A percentile compares a stretch with the other conserved stretches of the same genome.
Conservation (phyloP, 2,113 vertebrate genomes). For the Mormyrus iriodes region DNA sequence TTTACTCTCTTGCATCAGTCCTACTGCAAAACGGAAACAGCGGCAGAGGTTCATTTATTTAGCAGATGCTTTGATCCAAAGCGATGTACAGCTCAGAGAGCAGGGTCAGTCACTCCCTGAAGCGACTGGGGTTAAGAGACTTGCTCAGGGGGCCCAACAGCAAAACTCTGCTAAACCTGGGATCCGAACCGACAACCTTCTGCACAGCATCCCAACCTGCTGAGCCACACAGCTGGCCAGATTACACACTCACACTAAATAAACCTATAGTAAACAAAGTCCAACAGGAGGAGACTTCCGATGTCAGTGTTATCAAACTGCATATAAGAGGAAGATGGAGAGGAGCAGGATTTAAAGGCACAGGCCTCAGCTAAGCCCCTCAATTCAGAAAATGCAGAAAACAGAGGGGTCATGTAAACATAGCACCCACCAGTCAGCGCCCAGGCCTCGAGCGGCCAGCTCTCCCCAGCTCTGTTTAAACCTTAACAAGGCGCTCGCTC, state of each 20-base stretch:
- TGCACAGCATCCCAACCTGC: not conserved
- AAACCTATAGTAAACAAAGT: not conserved
- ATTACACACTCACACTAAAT: not conserved
- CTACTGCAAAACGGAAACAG: not conserved
- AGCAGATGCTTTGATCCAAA: not conserved
- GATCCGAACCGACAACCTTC: not conserved
- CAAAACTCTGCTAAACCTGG: not conserved
- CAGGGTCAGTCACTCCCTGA: not conserved
- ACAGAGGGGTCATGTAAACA: not conserved
- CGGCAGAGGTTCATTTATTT: not conserved
- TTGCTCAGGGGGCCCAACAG: not conserved
- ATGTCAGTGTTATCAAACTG: not conserved
- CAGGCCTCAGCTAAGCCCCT: not conserved
- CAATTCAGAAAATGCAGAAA: not conserved
- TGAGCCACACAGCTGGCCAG: not conserved
- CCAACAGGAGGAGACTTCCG: not conserved
- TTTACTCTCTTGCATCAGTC: not conserved
- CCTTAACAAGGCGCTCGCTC: not conserved
- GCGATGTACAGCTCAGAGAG: not conserved
- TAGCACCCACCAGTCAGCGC: not conserved
- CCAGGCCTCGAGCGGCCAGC: not conserved
- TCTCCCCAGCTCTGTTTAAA: not conserved
- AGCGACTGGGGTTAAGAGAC: not conserved
- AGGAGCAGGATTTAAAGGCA: not conserved
- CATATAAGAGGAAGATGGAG: not conserved